Evolutionary conservation across 1,140 invertebrate species (phyloP).

Genomic region (Hyles vespertilio): DNA sequence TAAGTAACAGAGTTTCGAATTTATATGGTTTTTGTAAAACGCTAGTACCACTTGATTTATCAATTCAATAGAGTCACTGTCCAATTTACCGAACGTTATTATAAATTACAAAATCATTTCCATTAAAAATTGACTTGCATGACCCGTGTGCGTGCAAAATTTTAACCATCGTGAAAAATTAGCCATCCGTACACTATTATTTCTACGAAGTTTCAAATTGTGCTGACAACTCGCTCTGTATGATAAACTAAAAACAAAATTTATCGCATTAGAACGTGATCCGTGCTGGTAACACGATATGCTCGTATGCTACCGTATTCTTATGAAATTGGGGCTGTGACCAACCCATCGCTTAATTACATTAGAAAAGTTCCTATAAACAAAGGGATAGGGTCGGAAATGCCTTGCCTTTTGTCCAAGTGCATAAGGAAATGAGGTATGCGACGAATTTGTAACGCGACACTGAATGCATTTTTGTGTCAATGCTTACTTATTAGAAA

Average conservation of each 20-base stretch:
- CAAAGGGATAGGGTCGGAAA: constrained; percentile 13
- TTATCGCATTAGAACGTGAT: constrained; percentile 33
- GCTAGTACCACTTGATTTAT: too few species aligned
- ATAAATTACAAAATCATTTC: too few species aligned
- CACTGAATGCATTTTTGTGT: constrained; percentile 37
- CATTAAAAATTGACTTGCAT: too few species aligned
- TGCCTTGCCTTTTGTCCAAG: constrained; percentile 6
- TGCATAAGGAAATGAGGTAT: constrained; percentile 21
- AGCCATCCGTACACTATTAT: too few species aligned
- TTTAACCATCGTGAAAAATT: too few species aligned
- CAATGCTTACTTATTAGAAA: constrained; percentile 45
- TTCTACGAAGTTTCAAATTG: too few species aligned
- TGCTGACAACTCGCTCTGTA: neutral
- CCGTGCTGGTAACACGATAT: constrained; percentile 40
- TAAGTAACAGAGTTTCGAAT: too few species aligned
- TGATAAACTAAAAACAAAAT: constrained; percentile 15
- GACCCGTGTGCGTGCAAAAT: too few species aligned
- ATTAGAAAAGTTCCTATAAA: neutral
- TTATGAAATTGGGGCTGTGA: constrained; percentile 37
- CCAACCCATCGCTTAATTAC: constrained; percentile 5
- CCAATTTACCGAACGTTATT: constrained; percentile 6
- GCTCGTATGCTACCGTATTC: constrained; percentile 40
- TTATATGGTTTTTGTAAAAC: too few species aligned
- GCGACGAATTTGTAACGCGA: constrained; percentile 50
- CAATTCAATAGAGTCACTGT: neutral